Evolutionary conservation across 2,113 vertebrate genomes (phyloP).

Genomic region (Salvelinus sp.): DNA sequence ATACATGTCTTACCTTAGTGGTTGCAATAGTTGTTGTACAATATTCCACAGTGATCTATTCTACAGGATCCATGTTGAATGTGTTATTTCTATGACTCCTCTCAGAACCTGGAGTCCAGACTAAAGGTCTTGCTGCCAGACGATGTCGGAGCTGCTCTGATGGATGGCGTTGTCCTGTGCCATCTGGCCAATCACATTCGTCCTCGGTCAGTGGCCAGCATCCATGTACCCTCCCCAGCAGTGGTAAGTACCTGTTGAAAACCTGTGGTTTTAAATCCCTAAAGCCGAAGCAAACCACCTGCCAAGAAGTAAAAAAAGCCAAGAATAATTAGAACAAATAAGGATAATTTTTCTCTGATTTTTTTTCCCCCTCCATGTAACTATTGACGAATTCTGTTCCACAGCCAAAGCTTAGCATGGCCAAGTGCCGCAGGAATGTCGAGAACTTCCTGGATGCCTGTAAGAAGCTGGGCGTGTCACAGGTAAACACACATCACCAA

Average conservation of each 20-base stretch:
- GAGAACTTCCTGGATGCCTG: constrained; percentile 99
- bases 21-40: too few relatives aligned
- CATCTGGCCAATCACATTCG: constrained; percentile 98
- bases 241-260: constrained; percentile 81
- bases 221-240: constrained; percentile 96
- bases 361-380: background rate
- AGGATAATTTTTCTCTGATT: too few relatives aligned
- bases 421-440: constrained; percentile 96
- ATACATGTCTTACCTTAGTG: too few relatives aligned
- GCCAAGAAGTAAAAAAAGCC: background rate
- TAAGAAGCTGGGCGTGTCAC: constrained; percentile 93
- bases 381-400: constrained; percentile 28
- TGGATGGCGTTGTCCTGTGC: constrained; percentile 97
- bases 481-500: constrained; percentile 73
- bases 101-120: constrained; percentile 91
- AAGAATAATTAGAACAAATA: too few relatives aligned
- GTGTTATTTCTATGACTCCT: background rate
- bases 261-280: background rate
- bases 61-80: too few relatives aligned
- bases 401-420: constrained; percentile 99
- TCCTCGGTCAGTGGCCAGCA: constrained; percentile 95
- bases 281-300: too few relatives aligned
- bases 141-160: constrained; percentile 92
- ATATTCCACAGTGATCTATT: too few relatives aligned
- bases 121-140: constrained; percentile 96